Evolutionary conservation across 1,140 invertebrate genomes (phyloP).

Genomic region (Penaeus japonicus): DNA sequence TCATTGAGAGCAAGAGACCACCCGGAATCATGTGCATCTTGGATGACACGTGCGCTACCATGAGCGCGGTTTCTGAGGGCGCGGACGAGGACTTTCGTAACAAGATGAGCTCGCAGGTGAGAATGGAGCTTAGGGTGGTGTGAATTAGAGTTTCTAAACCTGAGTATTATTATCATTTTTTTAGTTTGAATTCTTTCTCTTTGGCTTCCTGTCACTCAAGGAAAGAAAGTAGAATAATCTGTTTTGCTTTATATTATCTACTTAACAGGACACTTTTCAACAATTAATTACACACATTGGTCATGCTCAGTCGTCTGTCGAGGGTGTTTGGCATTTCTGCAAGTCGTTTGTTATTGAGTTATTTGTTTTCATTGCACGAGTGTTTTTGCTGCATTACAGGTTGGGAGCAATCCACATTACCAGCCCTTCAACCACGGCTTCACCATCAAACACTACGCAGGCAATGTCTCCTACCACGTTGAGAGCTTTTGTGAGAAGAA

Average conservation of each 20-base stretch:
- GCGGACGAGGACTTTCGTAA: conserved; percentile 66
- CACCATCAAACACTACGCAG: conserved; percentile 78
- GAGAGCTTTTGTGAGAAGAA: conserved; percentile 82
- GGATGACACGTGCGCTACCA: conserved; percentile 79
- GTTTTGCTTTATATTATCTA: too few relatives aligned
- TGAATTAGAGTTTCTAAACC: too few relatives aligned
- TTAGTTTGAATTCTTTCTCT: too few relatives aligned
- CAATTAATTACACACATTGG: too few relatives aligned
- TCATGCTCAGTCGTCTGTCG: too few relatives aligned
- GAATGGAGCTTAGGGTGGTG: neutral
- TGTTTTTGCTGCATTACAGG: conserved; percentile 52
- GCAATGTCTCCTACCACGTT: conserved; percentile 75
- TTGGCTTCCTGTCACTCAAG: too few relatives aligned
- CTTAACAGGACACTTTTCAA: too few relatives aligned
- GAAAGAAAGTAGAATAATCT: too few relatives aligned
- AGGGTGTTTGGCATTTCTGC: too few relatives aligned
- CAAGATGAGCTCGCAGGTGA: conserved; percentile 43
- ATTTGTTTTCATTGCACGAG: neutral
- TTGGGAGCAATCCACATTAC: conserved; percentile 72
- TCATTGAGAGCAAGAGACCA: conserved; percentile 72
- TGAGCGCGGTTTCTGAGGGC: conserved; percentile 76
- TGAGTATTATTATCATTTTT: too few relatives aligned
- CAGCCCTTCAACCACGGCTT: conserved; percentile 72
- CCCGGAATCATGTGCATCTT: conserved; percentile 75
- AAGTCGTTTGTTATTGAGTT: neutral